Conservation (phyloP, 2,888 invertebrate genomes). For the Aleiodes testaceus region DNA sequence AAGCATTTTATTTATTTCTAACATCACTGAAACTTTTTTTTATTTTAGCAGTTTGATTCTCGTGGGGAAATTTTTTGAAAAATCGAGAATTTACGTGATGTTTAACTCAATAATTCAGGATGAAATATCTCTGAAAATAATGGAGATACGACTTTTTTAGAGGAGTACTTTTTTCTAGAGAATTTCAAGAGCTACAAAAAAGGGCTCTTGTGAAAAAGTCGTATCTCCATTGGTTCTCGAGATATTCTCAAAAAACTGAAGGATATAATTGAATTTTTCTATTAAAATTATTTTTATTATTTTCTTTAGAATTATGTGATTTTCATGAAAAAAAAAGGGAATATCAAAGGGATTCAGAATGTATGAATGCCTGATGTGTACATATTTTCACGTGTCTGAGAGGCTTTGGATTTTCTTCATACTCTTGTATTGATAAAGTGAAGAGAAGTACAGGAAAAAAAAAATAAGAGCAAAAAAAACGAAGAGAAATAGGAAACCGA, state of each 20-base stretch:
- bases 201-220: no score
- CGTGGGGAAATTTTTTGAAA: constrained; percentile 2
- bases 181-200: no score
- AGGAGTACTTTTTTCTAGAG: no score
- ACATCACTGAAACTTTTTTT: constrained; percentile 1
- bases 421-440: neutral
- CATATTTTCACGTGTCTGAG: neutral
- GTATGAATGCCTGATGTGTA: constrained; percentile 22
- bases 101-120: no score
- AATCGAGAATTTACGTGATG: constrained; percentile 20
- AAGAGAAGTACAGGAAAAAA: neutral
- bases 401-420: constrained; percentile 15
- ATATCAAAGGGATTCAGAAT: constrained; percentile 9
- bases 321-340: neutral
- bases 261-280: no score
- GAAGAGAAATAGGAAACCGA: constrained; percentile 5
- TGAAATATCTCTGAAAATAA: no score
- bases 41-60: neutral
- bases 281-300: no score
- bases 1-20: constrained; percentile 11
- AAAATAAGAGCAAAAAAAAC: no score
- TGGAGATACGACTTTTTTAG: no score
- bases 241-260: no score
- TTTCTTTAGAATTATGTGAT: neutral
- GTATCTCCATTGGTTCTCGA: no score